Evolutionary conservation across 2,888 invertebrate species (phyloP), one percentile per base, ranked within the genome.

Genomic region (Watsonalla binaria): DNA sequence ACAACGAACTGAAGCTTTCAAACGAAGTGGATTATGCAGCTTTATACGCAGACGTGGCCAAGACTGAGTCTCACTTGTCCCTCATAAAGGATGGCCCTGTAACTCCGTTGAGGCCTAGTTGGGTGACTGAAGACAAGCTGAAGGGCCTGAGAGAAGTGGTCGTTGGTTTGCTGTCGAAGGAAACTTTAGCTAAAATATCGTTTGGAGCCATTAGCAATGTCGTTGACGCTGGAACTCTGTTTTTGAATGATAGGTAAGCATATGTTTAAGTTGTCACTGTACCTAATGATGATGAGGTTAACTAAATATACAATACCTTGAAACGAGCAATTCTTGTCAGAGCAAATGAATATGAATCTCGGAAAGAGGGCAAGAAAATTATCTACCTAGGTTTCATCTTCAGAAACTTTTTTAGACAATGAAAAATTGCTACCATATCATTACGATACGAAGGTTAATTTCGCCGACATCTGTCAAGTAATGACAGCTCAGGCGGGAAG

Each of bases 191-290:
- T 0, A 90, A 82, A 60, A 66, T 85, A 6, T 68, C 78, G 0
- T 91, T 91, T 66, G 85, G 86, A 0, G 45, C 83, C 0, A 39
- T 90, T 6, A 77, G 72, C 39, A 91, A 91, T 60, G 51, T 77
- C 5, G 81, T 89, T 0, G 91, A 91, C 62, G 88, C 81, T 54
- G 80, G 82, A 0, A 91, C 90, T 0, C 60, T 91, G 58, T 88
- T 85, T 59, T 69, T 89, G 51, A 89, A 91, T 67, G 82, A 70
- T 53, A 86, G 84, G 91, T 90, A 62, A 65, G 66, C 52, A 46
- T 15, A 39, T n/a, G n/a, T 46, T 34, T 45, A 47, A n/a, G 13
- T 45, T 47, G 14, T 47, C 34, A 52, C 39, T 14, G 24, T 47
- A 14, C 4, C 5, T 42, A 9, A 11, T 39, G 24, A 24, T 24